Evolutionary conservation across 2,888 invertebrate genomes (phyloP).

Genomic region (Panopea generosa): DNA sequence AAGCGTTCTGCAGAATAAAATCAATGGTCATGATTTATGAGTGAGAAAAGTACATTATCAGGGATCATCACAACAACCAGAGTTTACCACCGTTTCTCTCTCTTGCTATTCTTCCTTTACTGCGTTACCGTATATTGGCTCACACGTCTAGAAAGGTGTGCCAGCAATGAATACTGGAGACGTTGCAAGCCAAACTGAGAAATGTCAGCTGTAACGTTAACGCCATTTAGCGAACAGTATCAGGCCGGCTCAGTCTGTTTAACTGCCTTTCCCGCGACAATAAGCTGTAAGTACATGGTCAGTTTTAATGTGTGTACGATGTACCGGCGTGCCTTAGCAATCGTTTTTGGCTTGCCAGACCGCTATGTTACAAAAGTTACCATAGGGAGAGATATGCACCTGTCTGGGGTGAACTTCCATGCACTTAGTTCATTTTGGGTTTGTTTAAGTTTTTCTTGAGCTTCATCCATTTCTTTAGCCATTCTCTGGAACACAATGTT

Average conservation of each 20-base stretch:
- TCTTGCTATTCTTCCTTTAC: background rate
- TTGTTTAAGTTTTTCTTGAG: conserved; percentile 96
- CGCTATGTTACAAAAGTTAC: conserved; percentile 72
- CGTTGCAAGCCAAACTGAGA: conserved; percentile 34
- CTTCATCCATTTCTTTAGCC: conserved; percentile 94
- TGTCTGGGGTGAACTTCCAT: conserved; percentile 99
- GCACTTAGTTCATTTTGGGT: conserved; percentile 98
- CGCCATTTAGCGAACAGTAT: conserved; percentile 42
- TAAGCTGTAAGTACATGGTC: background rate
- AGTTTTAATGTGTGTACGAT: background rate
- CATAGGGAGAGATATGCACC: conserved; percentile 85
- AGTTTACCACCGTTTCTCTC: conserved; percentile 42
- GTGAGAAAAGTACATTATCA: too few relatives aligned
- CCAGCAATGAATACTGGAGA: conserved; percentile 49
- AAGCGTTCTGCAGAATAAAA: too few relatives aligned
- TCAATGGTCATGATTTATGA: too few relatives aligned
- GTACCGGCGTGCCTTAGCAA: too few relatives aligned
- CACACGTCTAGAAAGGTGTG: conserved; percentile 39
- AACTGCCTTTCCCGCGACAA: background rate
- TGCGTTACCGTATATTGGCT: conserved; percentile 11
- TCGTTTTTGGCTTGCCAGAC: conserved; percentile 2
- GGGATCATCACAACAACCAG: conserved; percentile 45
- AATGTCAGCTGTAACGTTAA: conserved; percentile 37
- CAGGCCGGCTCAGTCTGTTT: conserved; percentile 28
- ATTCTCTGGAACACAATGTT: conserved; percentile 96